Conservation (phyloP, 2,113 vertebrate species). For the Serinus canaria region DNA sequence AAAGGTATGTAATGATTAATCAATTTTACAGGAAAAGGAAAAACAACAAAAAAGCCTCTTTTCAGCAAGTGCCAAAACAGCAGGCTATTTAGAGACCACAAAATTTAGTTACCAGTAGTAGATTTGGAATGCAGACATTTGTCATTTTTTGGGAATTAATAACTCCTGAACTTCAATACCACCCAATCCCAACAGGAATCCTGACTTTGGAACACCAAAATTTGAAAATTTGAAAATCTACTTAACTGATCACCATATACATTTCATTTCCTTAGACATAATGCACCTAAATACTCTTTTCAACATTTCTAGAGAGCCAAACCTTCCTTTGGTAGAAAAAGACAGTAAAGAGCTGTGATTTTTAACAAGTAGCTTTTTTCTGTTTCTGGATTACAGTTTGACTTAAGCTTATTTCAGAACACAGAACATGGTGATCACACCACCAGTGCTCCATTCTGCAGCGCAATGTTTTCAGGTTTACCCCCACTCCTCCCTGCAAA, state of each 20-base stretch:
- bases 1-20: not conserved
- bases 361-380: not conserved
- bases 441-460: not conserved
- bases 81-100: not conserved
- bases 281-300: not conserved
- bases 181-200: not conserved
- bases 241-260: not conserved
- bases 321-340: not conserved
- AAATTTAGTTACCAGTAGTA: not conserved
- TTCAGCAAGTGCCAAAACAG: not conserved
- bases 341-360: not conserved
- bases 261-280: not conserved
- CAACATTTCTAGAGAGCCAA: not conserved
- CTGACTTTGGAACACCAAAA: not conserved
- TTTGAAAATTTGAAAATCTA: not conserved
- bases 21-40: not conserved
- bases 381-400: not conserved
- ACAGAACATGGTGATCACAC: not conserved
- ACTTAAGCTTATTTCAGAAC: not conserved
- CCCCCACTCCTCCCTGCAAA: fast-evolving
- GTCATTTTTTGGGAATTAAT: not conserved
- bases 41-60: not conserved
- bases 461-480: not conserved
- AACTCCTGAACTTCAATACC: not conserved
- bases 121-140: not conserved